Percentiles rank a stretch among this genome's conserved stretches.
phyloP scores from a whole-genome alignment of 1,140 invertebrate species.

The Danaus melanippus region DNA sequence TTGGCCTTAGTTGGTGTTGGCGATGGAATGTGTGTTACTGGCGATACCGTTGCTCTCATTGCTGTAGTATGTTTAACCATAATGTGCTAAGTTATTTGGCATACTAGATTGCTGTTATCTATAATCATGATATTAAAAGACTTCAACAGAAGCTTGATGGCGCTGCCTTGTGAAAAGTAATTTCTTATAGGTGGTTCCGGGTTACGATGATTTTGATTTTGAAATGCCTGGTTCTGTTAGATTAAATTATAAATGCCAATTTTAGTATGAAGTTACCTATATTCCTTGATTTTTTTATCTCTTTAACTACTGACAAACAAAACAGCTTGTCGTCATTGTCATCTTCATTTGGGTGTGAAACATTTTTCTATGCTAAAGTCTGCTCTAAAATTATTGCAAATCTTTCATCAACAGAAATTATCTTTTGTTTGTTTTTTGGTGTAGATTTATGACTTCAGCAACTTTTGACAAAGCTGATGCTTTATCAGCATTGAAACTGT shows the following conservation, averaged over 20 bases:
- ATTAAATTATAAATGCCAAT: constrained; percentile 26
- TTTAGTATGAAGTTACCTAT: constrained; percentile 27
- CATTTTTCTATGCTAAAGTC: constrained; percentile 26
- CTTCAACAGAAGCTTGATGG: too few species aligned
- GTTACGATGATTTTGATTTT: too few species aligned
- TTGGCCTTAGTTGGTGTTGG: too few species aligned
- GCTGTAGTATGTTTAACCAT: too few species aligned
- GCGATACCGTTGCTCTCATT: too few species aligned
- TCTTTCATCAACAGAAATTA: constrained; percentile 20
- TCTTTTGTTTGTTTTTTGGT: constrained; percentile 29
- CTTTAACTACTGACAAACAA: constrained; percentile 33
- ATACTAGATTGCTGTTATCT: too few species aligned
- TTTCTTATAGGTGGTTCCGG: too few species aligned
- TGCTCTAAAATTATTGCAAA: constrained; percentile 17
- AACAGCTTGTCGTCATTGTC: constrained; percentile 34
- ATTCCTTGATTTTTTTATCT: constrained; percentile 31
- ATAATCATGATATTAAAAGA: too few species aligned
- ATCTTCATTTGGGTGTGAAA: constrained; percentile 22
- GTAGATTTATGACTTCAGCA: constrained; percentile 26
- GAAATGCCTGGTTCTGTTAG: constrained; percentile 14
- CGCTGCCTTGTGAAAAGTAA: too few species aligned
- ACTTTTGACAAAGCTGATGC: constrained; percentile 22
- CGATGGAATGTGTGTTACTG: too few species aligned
- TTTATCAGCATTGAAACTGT: constrained; percentile 20
- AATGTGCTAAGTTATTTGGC: too few species aligned